These are phyloP conservation scores for Globia sparganii DNA, from an alignment of 2,888 invertebrate species.

Conservation along the genomic window DNA sequence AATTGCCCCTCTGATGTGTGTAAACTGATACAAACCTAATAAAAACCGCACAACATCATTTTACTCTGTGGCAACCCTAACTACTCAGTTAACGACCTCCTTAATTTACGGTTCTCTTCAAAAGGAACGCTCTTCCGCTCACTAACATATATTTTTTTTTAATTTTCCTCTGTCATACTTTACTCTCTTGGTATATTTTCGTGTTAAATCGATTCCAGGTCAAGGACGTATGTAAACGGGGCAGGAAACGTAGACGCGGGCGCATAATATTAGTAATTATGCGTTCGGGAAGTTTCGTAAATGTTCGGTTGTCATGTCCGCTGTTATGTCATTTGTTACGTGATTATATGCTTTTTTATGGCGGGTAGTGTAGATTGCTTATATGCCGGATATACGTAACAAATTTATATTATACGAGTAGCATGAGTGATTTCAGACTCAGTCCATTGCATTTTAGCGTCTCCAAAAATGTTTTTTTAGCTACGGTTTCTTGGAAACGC, in stretches of 20 bases:
- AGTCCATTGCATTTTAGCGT: background rate
- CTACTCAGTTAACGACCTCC: constrained; percentile 65
- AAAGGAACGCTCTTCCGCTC: constrained; percentile 68
- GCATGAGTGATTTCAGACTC: background rate
- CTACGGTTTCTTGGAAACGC: no score
- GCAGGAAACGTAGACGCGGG: constrained; percentile 53
- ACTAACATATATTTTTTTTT: constrained; percentile 71
- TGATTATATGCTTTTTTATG: constrained; percentile 24
- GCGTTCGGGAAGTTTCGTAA: constrained; percentile 58
- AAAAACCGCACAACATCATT: constrained; percentile 10
- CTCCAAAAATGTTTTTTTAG: background rate
- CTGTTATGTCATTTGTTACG: constrained; percentile 36
- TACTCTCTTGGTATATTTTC: constrained; percentile 44
- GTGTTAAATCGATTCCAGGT: constrained; percentile 51
- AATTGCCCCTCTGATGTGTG: background rate
- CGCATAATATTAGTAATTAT: constrained; percentile 49
- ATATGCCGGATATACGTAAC: constrained; percentile 10
- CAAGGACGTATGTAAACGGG: constrained; percentile 54
- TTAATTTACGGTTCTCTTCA: constrained; percentile 72
- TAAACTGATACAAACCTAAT: constrained; percentile 25
- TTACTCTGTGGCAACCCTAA: constrained; percentile 57
- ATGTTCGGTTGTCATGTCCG: constrained; percentile 52
- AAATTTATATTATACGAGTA: background rate
- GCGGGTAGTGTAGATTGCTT: constrained; percentile 8
- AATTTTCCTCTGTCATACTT: constrained; percentile 61